A percentile compares a stretch with the other conserved stretches of the same genome.
Conservation (phyloP, 2,888 invertebrate genomes). For the Petrolisthes manimaculis region DNA sequence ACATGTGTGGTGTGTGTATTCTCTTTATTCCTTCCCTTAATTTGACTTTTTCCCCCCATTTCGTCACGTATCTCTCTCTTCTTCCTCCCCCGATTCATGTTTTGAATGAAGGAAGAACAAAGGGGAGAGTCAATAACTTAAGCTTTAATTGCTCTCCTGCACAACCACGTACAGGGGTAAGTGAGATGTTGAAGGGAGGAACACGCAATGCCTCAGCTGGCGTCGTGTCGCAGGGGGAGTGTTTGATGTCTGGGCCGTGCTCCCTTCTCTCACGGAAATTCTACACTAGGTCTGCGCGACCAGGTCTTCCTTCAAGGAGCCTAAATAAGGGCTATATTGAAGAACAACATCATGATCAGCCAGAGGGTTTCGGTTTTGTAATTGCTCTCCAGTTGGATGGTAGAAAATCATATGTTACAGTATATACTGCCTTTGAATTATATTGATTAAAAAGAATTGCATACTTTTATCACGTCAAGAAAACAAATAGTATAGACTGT, state of each 20-base stretch:
- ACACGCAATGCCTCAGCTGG: neutral
- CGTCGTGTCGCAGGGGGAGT: neutral
- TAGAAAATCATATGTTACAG: no score
- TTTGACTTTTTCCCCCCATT: neutral
- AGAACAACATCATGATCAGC: no score
- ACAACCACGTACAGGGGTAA: constrained; percentile 7
- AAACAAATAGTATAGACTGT: no score
- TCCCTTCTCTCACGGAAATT: neutral
- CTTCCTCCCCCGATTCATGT: constrained; percentile 8
- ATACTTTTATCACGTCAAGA: no score
- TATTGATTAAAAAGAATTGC: no score
- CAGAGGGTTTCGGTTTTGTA: no score
- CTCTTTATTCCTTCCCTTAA: neutral
- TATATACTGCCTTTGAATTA: no score
- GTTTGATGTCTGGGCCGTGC: neutral
- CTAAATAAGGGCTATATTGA: no score
- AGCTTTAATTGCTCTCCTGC: constrained; percentile 24
- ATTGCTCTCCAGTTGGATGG: no score
- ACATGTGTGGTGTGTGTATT: neutral
- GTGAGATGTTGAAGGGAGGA: constrained; percentile 22
- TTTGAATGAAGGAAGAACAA: neutral
- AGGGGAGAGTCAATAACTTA: constrained; percentile 22
- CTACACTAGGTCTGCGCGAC: neutral
- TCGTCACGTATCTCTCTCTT: constrained; percentile 6
- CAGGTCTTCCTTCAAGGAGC: neutral